Conservation (phyloP, 2,888 invertebrate genomes). For the Cheilosia impressa region DNA sequence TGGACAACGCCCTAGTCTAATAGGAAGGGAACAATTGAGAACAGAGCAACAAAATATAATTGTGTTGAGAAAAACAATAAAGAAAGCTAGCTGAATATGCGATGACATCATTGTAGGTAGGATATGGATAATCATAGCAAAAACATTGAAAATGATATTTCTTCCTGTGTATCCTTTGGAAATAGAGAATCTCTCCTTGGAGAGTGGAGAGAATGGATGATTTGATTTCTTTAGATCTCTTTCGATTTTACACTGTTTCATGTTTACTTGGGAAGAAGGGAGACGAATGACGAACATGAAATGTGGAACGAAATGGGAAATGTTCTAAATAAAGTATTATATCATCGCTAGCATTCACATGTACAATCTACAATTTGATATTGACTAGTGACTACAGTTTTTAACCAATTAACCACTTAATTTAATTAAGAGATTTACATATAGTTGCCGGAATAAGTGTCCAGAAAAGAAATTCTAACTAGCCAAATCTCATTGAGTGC, state of each 20-base stretch:
- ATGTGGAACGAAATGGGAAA: constrained; percentile 28
- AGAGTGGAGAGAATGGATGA: neutral
- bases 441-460: neutral
- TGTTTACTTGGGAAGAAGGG: constrained; percentile 5
- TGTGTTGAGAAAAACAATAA: constrained; percentile 18
- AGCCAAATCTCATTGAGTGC: neutral
- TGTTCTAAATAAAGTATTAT: constrained; percentile 60
- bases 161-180: constrained; percentile 13
- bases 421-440: constrained; percentile 4
- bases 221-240: neutral
- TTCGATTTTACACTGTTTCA: neutral
- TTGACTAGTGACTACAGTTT: constrained; percentile 21
- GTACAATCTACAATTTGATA: neutral
- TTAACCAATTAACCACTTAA: constrained; percentile 1
- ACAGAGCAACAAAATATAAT: constrained; percentile 28
- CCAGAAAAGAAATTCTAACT: neutral
- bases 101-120: constrained; percentile 66
- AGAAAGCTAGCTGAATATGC: constrained; percentile 11
- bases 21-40: constrained; percentile 47
- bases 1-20: constrained; percentile 67
- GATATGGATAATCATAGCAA: neutral
- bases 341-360: constrained; percentile 51
- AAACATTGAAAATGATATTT: constrained; percentile 10
- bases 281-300: constrained; percentile 14
- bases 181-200: neutral